These are phyloP conservation scores for Mus musculus DNA, from an alignment of 2,113 vertebrate genomes.

Conservation along the genomic window GRCm39 chr13:56977501-56978000, in stretches of 20 bases:
- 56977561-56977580: too few species aligned
- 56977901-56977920: neutral
- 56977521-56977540: too few species aligned
- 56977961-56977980: conserved; percentile 11
- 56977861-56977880: neutral
- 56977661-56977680: neutral
- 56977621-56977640: neutral
- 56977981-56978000: conserved; percentile 17
- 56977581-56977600: too few species aligned
- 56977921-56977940: neutral
- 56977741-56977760: neutral
- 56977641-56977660: neutral
- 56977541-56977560: too few species aligned
- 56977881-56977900: neutral
- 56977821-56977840: neutral
- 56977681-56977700: neutral
- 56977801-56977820: neutral
- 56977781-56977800: neutral
- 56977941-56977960: neutral
- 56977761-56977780: neutral
- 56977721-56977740: neutral
- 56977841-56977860: neutral
- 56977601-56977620: too few species aligned
- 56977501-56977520: too few species aligned
- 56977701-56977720: neutral